Base-by-base conservation (phyloP, 1,140 invertebrate species). In the Dryas iulia region DNA sequence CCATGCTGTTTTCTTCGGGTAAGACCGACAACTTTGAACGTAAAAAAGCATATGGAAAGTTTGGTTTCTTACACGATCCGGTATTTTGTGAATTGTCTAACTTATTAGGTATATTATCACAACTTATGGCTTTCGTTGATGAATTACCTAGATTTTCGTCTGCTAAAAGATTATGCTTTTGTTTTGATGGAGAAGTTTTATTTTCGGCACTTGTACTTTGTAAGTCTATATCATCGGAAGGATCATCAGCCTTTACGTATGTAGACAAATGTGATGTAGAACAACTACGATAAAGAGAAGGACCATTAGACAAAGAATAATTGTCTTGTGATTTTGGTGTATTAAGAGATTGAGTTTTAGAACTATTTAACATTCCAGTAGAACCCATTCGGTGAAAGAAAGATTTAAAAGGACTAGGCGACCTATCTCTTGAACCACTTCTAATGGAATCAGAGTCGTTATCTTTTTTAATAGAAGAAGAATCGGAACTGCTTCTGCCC, bases 241-340 rank as follows among this genome's bases (percentile, higher is more conserved):
- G 96, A 91, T 96, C 95, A 74, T 96, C 95, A 35, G 95, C 95
- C 80, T 95, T 95, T 12, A 96, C 94, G 78, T 96, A 96, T n/a
- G 94, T 94, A 0, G 95, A 95, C 69, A 96, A 83, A 77, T 96
- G 95, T 57, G 95, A 96, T 11, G 95, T 96, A 54, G 95, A 96
- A 77, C 95, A 95, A 78, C 95, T 96, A 57, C 95, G 92, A 79
- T 95, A 96, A n/a, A 96, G 88, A 5, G 90, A 82, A 7, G 89
- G 84, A 14, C 85, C 85, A 71, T 92, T 93, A 14, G 93, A 86
- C 57, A 86, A 93, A 67, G 90, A 92, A 84, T 78, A 89, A 72
- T 82, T 80, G 84, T 92, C 65, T 64, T 84, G 21, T 70, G 85
- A 75, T 90, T 91, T 76, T 75, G 90, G 74, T 77, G 81, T 76